phyloP scores from a whole-genome alignment of 2,113 vertebrate species.

The Cranoglanis bouderius region DNA sequence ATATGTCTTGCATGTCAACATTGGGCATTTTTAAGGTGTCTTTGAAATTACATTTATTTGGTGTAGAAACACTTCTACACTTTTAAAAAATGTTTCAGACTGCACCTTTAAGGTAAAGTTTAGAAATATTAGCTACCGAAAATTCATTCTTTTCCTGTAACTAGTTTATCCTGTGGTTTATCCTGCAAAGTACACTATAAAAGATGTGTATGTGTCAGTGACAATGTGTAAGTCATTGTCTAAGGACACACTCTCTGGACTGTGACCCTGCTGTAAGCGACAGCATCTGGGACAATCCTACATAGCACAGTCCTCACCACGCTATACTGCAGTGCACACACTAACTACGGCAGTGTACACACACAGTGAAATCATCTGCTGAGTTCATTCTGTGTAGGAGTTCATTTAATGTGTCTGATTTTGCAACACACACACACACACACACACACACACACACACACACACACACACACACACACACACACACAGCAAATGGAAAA shows the following conservation, averaged over 20 bases:
- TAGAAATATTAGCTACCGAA: background rate
- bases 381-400: conserved; percentile 10
- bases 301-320: background rate
- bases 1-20: background rate
- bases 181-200: background rate
- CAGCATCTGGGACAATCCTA: background rate
- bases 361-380: conserved; percentile 18
- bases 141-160: background rate
- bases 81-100: background rate
- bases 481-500: conserved; percentile 18
- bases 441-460: too few species aligned
- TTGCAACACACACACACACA: background rate
- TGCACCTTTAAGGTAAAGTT: background rate
- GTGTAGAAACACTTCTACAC: background rate
- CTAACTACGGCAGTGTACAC: background rate
- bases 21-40: background rate
- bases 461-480: too few species aligned
- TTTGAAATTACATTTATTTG: background rate
- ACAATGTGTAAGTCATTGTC: background rate
- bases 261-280: background rate
- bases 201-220: background rate
- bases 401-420: conserved; percentile 7
- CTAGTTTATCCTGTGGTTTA: background rate
- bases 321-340: background rate
- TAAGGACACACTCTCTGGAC: background rate